phyloP scores from a whole-genome alignment of 2,797 vertebrate species.

The Darevskia nairensis region DNA sequence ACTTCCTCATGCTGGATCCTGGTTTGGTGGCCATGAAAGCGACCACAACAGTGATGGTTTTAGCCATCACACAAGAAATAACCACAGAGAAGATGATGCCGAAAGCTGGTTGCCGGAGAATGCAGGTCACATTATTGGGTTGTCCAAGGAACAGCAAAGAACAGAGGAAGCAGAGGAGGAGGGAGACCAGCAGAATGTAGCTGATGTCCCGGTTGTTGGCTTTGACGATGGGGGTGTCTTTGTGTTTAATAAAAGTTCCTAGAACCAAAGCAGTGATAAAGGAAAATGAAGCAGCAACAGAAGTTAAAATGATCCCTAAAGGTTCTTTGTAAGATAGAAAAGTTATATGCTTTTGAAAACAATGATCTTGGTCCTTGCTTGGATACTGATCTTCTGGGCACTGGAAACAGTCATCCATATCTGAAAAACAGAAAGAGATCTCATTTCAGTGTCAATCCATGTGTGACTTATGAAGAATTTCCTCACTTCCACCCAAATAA shows the following conservation, averaged over 20 bases:
- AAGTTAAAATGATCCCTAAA: not conserved
- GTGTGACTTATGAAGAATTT: not conserved
- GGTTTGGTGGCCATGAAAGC: not conserved
- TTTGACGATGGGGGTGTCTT: no score
- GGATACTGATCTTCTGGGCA: no score
- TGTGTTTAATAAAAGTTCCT: no score
- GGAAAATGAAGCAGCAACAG: not conserved
- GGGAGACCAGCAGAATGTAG: no score
- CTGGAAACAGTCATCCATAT: not conserved
- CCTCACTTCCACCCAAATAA: not conserved
- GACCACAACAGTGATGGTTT: slow-evolving; percentile 2
- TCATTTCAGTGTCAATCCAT: not conserved
- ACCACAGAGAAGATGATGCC: not conserved
- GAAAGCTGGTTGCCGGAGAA: not conserved
- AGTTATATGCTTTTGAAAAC: not conserved
- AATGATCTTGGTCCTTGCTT: no score
- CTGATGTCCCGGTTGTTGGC: no score
- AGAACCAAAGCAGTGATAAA: not conserved
- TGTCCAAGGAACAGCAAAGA: not conserved
- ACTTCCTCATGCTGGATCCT: no score
- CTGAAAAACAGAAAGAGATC: not conserved
- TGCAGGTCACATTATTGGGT: not conserved
- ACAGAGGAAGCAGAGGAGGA: not conserved
- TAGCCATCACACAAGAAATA: not conserved
- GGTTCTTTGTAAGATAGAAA: not conserved